phyloP scores from a whole-genome alignment of 2,888 invertebrate species.

The Atrina japonica region DNA sequence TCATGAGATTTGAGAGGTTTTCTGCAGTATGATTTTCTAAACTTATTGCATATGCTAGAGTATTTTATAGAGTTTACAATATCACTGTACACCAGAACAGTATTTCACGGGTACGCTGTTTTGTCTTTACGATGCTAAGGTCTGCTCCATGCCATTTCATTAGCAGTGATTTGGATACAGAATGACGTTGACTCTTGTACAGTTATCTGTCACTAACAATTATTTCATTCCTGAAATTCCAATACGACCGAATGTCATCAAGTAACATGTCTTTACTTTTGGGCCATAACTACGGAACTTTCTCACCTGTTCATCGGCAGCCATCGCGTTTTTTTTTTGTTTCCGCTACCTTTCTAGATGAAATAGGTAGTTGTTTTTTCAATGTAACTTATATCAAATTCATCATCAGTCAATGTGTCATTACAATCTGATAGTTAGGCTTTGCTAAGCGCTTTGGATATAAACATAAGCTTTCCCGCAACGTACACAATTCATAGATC shows the following conservation, averaged over 20 bases:
- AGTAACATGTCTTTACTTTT: too few relatives aligned
- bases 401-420: too few relatives aligned
- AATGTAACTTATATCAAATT: too few relatives aligned
- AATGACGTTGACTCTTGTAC: slow-evolving; percentile 32
- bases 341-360: too few relatives aligned
- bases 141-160: slow-evolving; percentile 41
- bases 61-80: slow-evolving; percentile 38
- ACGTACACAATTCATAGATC: slow-evolving; percentile 13
- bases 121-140: slow-evolving; percentile 47
- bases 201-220: slow-evolving; percentile 32
- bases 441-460: slow-evolving; percentile 22
- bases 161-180: slow-evolving; percentile 33
- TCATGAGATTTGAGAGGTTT: slow-evolving; percentile 44
- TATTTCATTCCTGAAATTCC: slow-evolving; percentile 47
- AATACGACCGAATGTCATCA: slow-evolving; percentile 15
- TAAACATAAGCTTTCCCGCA: slow-evolving; percentile 15
- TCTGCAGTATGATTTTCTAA: slow-evolving; percentile 31
- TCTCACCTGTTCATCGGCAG: too few relatives aligned
- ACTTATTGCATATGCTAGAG: slow-evolving; percentile 37
- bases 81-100: slow-evolving; percentile 43
- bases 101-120: slow-evolving; percentile 42
- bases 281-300: too few relatives aligned
- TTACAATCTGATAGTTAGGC: neutral
- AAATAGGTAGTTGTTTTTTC: too few relatives aligned
- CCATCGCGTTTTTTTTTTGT: too few relatives aligned